These are phyloP conservation scores for Meganola albula DNA, from an alignment of 2,888 invertebrate genomes.

Conservation along the genomic window DNA sequence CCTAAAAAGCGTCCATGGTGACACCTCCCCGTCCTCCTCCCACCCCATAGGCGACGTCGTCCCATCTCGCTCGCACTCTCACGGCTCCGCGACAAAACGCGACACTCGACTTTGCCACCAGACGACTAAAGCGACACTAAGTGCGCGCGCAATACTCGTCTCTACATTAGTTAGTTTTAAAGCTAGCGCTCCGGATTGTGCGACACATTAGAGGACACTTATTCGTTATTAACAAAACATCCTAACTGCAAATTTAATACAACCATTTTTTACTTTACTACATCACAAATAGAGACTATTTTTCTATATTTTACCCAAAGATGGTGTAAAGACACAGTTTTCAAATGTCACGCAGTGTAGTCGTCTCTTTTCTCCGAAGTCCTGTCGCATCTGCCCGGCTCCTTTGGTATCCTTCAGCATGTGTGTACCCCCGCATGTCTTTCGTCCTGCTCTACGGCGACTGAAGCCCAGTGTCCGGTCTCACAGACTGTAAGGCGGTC, in stretches of 20 bases:
- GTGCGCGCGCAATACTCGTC: slow-evolving; percentile 48
- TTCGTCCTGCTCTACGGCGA: slow-evolving; percentile 68
- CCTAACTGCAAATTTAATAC: slow-evolving; percentile 26
- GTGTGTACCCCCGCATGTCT: slow-evolving; percentile 69
- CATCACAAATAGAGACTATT: slow-evolving; percentile 9
- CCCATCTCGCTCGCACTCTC: slow-evolving; percentile 60
- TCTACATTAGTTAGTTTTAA: slow-evolving; percentile 49
- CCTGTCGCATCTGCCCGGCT: slow-evolving; percentile 74
- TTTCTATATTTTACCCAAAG: slow-evolving; percentile 31
- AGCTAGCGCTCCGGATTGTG: slow-evolving; percentile 61
- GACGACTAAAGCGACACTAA: slow-evolving; percentile 52
- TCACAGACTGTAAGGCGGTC: slow-evolving; percentile 65
- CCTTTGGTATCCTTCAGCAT: slow-evolving; percentile 75
- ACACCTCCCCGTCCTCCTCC: slow-evolving; percentile 70
- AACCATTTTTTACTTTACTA: slow-evolving; percentile 30
- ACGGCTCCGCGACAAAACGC: slow-evolving; percentile 64
- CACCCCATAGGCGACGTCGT: slow-evolving; percentile 41
- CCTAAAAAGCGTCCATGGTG: slow-evolving; percentile 70
- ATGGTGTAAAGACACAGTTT: slow-evolving; percentile 75
- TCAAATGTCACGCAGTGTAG: slow-evolving; percentile 76
- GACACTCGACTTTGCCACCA: slow-evolving; percentile 53
- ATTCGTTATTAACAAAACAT: slow-evolving; percentile 32
- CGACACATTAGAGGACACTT: slow-evolving; percentile 76
- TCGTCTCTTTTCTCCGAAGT: slow-evolving; percentile 76
- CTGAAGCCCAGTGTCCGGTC: slow-evolving; percentile 74